These are phyloP conservation scores for Pempheris klunzingeri DNA, from an alignment of 2,797 vertebrate species.

Conservation along the genomic window DNA sequence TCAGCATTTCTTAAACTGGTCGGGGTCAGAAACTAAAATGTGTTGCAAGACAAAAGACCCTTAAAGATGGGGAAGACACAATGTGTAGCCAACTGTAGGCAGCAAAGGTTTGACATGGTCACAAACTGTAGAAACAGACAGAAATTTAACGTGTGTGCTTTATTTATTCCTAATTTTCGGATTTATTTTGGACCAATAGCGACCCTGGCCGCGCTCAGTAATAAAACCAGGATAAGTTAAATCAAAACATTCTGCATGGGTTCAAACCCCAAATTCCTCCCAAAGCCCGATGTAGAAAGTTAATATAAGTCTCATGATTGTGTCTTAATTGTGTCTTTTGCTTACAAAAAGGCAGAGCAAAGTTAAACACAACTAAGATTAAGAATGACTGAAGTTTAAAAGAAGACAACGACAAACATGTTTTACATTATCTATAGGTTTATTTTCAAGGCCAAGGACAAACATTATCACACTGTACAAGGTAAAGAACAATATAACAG, in stretches of 20 bases:
- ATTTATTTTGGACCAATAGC: background rate
- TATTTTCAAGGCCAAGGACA: slow-evolving; percentile 67
- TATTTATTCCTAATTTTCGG: background rate
- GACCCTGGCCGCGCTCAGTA: too few relatives aligned
- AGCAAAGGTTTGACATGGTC: background rate
- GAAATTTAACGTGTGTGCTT: too few relatives aligned
- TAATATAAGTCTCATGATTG: background rate
- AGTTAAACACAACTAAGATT: background rate
- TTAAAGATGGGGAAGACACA: background rate
- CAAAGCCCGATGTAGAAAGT: background rate
- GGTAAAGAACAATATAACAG: slow-evolving; percentile 58
- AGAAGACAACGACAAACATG: background rate
- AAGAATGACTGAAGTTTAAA: background rate
- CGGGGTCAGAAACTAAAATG: background rate
- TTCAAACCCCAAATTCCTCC: background rate
- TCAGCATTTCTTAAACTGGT: slow-evolving; percentile 17
- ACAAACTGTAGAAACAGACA: background rate
- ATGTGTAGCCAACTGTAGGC: background rate
- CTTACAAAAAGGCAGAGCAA: background rate
- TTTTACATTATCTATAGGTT: slow-evolving; percentile 43
- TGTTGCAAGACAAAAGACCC: background rate
- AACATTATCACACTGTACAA: slow-evolving; percentile 62
- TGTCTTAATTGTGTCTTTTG: too few relatives aligned
- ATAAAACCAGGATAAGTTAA: background rate
- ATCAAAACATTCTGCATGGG: background rate